These are phyloP conservation scores for Belonocnema kinseyi DNA, from an alignment of 1,140 invertebrate species.

Conservation along the genomic window DNA sequence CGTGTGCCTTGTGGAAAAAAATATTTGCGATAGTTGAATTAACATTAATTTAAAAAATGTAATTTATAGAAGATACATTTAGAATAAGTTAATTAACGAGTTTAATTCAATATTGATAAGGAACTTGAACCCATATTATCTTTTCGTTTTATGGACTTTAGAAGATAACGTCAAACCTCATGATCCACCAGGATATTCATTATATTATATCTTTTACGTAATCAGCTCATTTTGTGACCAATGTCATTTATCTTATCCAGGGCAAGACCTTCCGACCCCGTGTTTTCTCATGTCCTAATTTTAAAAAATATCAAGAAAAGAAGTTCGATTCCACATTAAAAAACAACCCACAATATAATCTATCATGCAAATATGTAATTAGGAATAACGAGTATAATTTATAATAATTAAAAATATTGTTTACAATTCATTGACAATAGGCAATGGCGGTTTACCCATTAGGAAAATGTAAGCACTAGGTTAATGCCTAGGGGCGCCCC, in stretches of 20 bases:
- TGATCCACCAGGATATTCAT: slow-evolving; percentile 30
- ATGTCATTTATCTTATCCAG: slow-evolving; percentile 64
- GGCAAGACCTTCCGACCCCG: slow-evolving; percentile 56
- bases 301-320: slow-evolving; percentile 49
- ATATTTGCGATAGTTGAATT: too few species aligned
- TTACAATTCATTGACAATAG: too few species aligned
- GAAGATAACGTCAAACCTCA: slow-evolving; percentile 37
- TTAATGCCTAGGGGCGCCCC: too few species aligned
- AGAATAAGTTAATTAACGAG: slow-evolving; percentile 37
- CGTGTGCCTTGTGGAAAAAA: too few species aligned
- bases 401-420: neutral
- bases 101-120: slow-evolving; percentile 18
- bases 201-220: slow-evolving; percentile 57
- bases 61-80: neutral
- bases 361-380: neutral
- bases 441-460: too few species aligned
- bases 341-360: neutral
- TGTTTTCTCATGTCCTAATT: slow-evolving; percentile 63
- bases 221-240: slow-evolving; percentile 57
- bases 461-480: too few species aligned
- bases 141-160: slow-evolving; percentile 39
- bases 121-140: slow-evolving; percentile 34
- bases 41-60: too few species aligned
- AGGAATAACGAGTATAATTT: neutral
- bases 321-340: slow-evolving; percentile 17